Conservation (phyloP, 2,888 invertebrate species). For the Catocala fraxini region DNA sequence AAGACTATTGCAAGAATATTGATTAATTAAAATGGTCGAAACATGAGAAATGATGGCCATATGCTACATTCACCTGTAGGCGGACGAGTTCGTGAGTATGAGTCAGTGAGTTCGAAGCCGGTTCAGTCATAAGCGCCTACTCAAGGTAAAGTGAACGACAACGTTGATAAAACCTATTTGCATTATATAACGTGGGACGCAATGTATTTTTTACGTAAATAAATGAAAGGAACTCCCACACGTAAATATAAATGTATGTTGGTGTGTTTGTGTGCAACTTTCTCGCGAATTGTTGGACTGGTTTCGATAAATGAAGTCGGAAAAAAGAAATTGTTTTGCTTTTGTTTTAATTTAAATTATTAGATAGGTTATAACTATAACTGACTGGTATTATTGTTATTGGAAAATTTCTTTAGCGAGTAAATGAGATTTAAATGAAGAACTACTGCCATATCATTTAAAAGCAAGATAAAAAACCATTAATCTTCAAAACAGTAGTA, state of each 20-base stretch:
- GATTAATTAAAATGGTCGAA: conserved; percentile 4
- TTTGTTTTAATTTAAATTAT: too few relatives aligned
- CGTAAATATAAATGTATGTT: background rate
- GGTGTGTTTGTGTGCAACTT: conserved; percentile 4
- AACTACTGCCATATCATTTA: too few relatives aligned
- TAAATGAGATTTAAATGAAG: too few relatives aligned
- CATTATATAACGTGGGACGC: conserved; percentile 33
- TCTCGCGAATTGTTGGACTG: conserved; percentile 1
- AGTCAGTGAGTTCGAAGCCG: conserved; percentile 55
- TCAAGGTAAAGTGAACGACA: conserved; percentile 51
- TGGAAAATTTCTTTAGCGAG: too few relatives aligned
- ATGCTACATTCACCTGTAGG: conserved; percentile 48
- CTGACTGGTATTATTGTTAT: too few relatives aligned
- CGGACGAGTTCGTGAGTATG: conserved; percentile 48
- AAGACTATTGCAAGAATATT: background rate
- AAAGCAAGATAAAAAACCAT: too few relatives aligned
- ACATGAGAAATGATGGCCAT: conserved; percentile 24
- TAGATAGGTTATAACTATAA: too few relatives aligned
- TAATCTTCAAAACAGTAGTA: too few relatives aligned
- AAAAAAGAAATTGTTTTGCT: too few relatives aligned
- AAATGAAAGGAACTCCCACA: background rate
- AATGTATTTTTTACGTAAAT: conserved; percentile 8
- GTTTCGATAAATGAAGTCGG: background rate
- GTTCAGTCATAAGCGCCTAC: conserved; percentile 55
- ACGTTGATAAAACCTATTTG: conserved; percentile 19